Evolutionary conservation across 64 coral and sea anemone genomes (phyloP).

Genomic region (Stylophora pistillata): DNA sequence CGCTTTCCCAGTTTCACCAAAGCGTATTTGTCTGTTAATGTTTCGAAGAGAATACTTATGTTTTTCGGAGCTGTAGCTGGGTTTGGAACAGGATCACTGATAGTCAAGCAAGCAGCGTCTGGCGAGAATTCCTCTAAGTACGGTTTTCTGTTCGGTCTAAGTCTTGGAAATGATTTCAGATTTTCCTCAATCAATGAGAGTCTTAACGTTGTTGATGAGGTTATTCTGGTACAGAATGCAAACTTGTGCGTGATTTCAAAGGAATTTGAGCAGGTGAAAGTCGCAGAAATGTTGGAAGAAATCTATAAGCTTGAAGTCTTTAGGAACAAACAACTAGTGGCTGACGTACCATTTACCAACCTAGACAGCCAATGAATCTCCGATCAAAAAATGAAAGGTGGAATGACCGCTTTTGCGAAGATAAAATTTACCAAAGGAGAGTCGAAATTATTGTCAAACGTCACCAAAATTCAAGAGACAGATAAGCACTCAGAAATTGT

Average conservation of each 20-base stretch:
- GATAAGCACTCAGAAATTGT: background rate
- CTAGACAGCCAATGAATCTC: background rate
- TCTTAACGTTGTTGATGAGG: slow-evolving; percentile 4
- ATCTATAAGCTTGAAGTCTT: background rate
- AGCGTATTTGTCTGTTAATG: background rate
- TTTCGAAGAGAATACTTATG: background rate
- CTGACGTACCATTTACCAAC: background rate
- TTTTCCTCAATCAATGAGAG: background rate
- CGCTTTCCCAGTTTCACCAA: background rate
- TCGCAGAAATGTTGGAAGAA: background rate
- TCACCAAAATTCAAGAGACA: background rate
- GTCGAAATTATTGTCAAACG: background rate
- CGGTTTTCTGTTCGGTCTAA: background rate
- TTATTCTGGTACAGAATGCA: background rate
- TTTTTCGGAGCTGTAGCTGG: background rate
- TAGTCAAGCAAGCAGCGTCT: background rate
- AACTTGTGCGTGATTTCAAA: background rate
- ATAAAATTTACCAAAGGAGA: background rate
- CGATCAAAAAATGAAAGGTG: background rate
- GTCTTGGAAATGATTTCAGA: background rate
- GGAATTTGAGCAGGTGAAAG: background rate
- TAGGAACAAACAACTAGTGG: background rate
- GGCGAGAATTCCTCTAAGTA: background rate
- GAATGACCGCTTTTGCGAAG: background rate
- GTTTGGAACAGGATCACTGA: background rate